Conservation (phyloP, 1,140 invertebrate genomes). For the Frieseomelitta varia region DNA sequence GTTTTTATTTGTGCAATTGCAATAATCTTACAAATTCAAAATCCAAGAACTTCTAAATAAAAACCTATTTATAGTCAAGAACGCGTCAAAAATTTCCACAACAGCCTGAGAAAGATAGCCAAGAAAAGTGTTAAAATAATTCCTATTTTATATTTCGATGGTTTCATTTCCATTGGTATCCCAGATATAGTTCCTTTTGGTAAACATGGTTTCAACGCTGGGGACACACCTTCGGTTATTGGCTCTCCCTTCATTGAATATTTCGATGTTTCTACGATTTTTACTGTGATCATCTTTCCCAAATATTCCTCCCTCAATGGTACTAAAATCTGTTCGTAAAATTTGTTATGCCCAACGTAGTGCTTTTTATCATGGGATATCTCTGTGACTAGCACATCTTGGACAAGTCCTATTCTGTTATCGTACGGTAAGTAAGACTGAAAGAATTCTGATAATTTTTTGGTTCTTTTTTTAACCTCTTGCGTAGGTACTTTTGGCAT, state of each 20-base stretch:
- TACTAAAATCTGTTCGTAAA: constrained; percentile 96
- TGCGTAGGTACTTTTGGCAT: constrained; percentile 92
- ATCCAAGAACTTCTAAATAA: background rate
- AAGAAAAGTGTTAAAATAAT: constrained; percentile 64
- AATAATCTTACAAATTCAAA: background rate
- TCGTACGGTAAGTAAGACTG: constrained; percentile 94
- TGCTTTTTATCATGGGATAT: constrained; percentile 94
- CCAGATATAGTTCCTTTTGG: constrained; percentile 61
- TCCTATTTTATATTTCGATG: constrained; percentile 57
- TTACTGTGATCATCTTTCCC: constrained; percentile 92
- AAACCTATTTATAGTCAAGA: background rate
- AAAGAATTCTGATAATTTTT: constrained; percentile 94
- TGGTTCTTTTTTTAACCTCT: constrained; percentile 95
- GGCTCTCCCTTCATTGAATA: constrained; percentile 93
- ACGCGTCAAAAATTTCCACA: constrained; percentile 70
- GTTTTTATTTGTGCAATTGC: background rate
- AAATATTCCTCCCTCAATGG: constrained; percentile 89
- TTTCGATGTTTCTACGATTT: constrained; percentile 90
- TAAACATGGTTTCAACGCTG: constrained; percentile 53
- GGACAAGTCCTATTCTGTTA: constrained; percentile 88
- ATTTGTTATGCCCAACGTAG: constrained; percentile 97
- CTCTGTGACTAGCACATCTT: constrained; percentile 96
- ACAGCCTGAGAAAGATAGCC: constrained; percentile 65
- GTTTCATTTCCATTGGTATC: constrained; percentile 48
- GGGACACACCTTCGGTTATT: constrained; percentile 78